Base-by-base conservation (phyloP, 2,888 invertebrate genomes). In the Acanthopleura granulata region DNA sequence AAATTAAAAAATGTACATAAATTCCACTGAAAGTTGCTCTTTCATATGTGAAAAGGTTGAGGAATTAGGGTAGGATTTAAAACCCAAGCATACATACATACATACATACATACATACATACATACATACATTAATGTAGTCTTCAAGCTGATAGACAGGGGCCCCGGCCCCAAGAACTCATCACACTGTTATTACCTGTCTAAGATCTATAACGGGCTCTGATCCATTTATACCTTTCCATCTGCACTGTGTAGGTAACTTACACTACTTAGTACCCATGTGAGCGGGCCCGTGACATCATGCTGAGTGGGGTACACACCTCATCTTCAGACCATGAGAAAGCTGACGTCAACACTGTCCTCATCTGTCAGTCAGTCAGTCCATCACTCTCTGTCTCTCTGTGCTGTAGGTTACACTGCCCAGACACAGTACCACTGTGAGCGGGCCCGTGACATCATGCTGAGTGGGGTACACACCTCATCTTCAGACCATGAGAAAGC, bases 351-450 rank as follows among this genome's bases (percentile, higher is more conserved):
- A 83, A 85, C 70, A 79, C 79, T n/a, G 84, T 87, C 22, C 77
- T 87, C 22, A 82, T n/a, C 25, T 40, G 18, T 18, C 57, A 57
- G 22, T 57, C 57, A 57, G 3, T 57, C 12, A 57, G 22, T 57
- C 22, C 18, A 57, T 57, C 57, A 57, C 6, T 57, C 57, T n/a
- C 18, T 74, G 6, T 22, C 25, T 49, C 16, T 74, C 22, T 66
- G 14, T 25, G 50, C 77, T 70, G n/a, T 76, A 89, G 89, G 82
- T 30, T 89, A 87, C 74, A 78, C 80, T 30, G 80, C 82, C 0
- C 90, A 90, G 75, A 89, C 89, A 0, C 86, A 89, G 75, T 84
- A 86, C 70, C 90, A 89, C 76, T 79, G 85, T 30, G 87, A 87
- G 66, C 83, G 79, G 66, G 89, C 89, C 40, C 85, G 84, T 76